Evolutionary conservation across 2,113 vertebrate genomes (phyloP), one percentile per base, ranked within the genome.

Genomic region (Hippopotamus amphibius): DNA sequence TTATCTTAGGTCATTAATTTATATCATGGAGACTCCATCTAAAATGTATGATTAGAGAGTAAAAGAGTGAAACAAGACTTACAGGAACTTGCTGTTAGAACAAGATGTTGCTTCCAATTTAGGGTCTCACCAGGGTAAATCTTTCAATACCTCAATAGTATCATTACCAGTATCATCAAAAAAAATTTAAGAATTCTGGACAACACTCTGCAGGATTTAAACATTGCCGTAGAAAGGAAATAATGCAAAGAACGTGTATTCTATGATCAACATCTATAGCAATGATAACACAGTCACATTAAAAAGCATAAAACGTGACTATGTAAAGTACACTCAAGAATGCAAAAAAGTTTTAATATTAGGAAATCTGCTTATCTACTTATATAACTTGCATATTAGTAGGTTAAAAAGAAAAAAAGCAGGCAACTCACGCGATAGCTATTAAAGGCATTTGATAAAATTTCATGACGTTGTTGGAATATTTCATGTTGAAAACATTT

Each of bases 1-100:
- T 95, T 90, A 69, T 50, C 15, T 96, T 97, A 95, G 59, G 61
- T 90, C 76, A 84, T 76, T 97, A 90, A 30, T 94, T 97, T 92
- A 83, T 93, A 95, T 81, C 71, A 48, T 88, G 91, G 90, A 69
- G 82, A 13, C 89, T 48, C 7, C 71, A 65, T 97, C 46, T 81
- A 30, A 96, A 97, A 84, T 90, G 24, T 92, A 53, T 0, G 50
- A 46, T 88, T 48, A 85, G 69, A 96, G 46, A 97, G 53, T 86
- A 61, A 88, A 91, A n/a, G 19, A 74, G 86, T 53, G 26, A 93
- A 97, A 57, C 41, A 95, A 95, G 76, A 88, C 59, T 89, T 69
- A 71, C 1, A 3, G 2, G 33, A 97, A 96, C 77, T 88, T 96
- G 37, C 30, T 87, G 57, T 76, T 81, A 86, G 63, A 83, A 69